Percentiles rank a stretch among this genome's conserved stretches.
Conservation (phyloP, 1,140 invertebrate genomes). For the Pentalonia nigronervosa region DNA sequence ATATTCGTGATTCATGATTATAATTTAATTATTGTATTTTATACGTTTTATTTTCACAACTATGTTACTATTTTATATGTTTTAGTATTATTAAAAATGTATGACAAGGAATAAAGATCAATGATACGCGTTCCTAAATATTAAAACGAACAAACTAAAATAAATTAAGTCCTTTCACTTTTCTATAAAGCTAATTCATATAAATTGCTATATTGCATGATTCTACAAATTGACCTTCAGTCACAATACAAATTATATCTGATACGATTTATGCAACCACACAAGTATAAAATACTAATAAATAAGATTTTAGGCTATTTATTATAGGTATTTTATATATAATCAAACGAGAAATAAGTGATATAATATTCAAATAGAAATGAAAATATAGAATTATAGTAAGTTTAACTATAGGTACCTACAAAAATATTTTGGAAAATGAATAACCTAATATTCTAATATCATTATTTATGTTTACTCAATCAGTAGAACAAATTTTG, state of each 20-base stretch:
- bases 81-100: slow-evolving; percentile 41
- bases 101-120: slow-evolving; percentile 21
- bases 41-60: slow-evolving; percentile 6
- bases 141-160: neutral
- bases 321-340: neutral
- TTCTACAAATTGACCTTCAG: slow-evolving; percentile 16
- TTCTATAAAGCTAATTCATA: neutral
- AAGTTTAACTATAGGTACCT: too few species aligned
- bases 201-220: neutral
- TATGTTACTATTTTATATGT: slow-evolving; percentile 34
- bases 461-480: too few species aligned
- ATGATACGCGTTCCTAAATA: slow-evolving; percentile 5
- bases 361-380: too few species aligned
- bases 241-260: neutral
- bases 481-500: too few species aligned
- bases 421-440: too few species aligned
- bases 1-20: neutral
- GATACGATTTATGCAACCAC: neutral
- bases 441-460: too few species aligned
- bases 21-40: slow-evolving; percentile 13
- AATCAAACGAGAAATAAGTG: too few species aligned
- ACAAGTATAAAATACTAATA: neutral
- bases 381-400: too few species aligned
- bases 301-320: neutral
- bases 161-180: neutral